A percentile compares a stretch with the other conserved stretches of the same genome.
Conservation (phyloP, 2,797 vertebrate genomes). For the Micropoecilia bifurca region DNA sequence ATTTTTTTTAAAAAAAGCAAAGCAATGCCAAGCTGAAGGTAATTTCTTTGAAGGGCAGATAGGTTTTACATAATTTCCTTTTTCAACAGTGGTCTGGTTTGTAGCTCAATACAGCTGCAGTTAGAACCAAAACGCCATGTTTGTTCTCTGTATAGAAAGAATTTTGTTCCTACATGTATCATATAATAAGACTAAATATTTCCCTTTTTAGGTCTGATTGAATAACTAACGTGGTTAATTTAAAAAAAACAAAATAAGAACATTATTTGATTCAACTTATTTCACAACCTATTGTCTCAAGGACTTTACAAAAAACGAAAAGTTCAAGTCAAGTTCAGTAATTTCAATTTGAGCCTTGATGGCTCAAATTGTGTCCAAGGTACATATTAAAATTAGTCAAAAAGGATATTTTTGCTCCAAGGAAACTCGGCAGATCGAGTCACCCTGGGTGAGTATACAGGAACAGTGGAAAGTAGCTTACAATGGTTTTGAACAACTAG, state of each 20-base stretch:
- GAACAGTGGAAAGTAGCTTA: not conserved
- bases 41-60: conserved; percentile 10
- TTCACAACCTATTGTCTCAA: too few relatives aligned
- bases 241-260: not conserved
- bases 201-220: not conserved
- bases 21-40: conserved; percentile 13
- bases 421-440: too few relatives aligned
- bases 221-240: too few relatives aligned
- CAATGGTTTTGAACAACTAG: not conserved
- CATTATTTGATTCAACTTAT: not conserved
- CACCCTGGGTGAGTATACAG: not conserved
- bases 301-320: too few relatives aligned
- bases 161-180: too few relatives aligned
- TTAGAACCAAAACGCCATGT: not conserved
- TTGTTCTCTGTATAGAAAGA: not conserved
- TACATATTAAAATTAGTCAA: not conserved
- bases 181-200: not conserved
- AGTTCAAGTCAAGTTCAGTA: not conserved
- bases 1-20: conserved; percentile 23
- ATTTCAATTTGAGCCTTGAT: not conserved
- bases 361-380: too few relatives aligned
- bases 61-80: not conserved
- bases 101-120: not conserved
- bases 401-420: not conserved
- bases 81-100: not conserved